A percentile compares a stretch with the other conserved stretches of the same genome.
Evolutionary conservation across 2,113 vertebrate genomes (phyloP).

Genomic region (Vireo altiloquus): DNA sequence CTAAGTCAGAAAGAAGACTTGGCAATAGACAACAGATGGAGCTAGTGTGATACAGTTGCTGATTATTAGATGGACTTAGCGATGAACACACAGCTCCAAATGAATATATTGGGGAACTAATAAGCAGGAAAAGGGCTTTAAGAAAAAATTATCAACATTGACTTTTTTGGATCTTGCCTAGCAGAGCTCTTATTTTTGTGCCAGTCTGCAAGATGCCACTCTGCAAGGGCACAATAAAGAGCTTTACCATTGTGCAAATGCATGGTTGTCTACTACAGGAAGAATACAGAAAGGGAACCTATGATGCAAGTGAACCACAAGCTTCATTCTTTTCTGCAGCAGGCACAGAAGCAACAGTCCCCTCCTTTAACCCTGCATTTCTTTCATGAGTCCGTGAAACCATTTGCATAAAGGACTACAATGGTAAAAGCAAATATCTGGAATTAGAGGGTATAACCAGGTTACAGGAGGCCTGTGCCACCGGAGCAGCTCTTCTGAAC

Average conservation of each 20-base stretch:
- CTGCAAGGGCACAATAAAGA: not conserved
- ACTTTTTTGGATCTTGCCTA: not conserved
- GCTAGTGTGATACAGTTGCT: not conserved
- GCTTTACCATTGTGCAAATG: not conserved
- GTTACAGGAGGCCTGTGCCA: not conserved
- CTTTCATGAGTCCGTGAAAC: not conserved
- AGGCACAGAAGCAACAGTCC: not conserved
- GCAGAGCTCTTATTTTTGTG: not conserved
- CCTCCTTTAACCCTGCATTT: not conserved
- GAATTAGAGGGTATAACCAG: not conserved
- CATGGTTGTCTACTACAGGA: not conserved
- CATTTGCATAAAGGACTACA: not conserved
- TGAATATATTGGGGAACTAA: not conserved
- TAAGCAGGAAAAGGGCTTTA: not conserved
- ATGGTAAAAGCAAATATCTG: not conserved
- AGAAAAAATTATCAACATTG: not conserved
- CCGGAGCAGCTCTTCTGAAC: not conserved
- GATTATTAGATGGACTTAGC: not conserved
- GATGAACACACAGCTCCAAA: not conserved
- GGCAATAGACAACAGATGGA: constrained; percentile 50
- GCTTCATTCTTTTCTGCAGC: constrained; percentile 10
- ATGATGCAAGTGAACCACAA: constrained; percentile 40
- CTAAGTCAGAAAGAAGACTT: constrained; percentile 14
- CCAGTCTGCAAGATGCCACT: not conserved
- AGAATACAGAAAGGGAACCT: constrained; percentile 27